Evolutionary conservation across 1,140 invertebrate genomes (phyloP).

Genomic region (Apis cerana): DNA sequence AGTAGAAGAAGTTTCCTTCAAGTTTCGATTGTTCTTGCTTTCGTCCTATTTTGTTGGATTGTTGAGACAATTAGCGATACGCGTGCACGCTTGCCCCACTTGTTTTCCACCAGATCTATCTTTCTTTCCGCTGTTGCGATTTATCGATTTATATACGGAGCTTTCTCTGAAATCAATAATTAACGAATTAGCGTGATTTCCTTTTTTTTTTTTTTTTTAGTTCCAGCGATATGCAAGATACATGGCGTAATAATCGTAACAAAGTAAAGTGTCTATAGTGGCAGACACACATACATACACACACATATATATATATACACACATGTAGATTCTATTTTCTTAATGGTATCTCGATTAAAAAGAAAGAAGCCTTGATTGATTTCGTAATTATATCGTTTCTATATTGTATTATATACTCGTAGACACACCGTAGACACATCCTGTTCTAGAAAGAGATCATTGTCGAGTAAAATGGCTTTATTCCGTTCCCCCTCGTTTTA

Average conservation of each 20-base stretch:
- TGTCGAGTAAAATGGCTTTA: slow-evolving; percentile 19
- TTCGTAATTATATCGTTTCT: slow-evolving; percentile 17
- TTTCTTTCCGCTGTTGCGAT: not conserved
- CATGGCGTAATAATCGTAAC: not conserved
- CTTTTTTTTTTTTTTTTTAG: not conserved
- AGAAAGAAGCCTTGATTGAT: not conserved
- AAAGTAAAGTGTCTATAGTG: not conserved
- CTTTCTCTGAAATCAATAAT: not conserved
- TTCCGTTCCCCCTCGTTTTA: slow-evolving; percentile 13
- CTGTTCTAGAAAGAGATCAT: not conserved
- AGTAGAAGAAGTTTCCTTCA: not conserved
- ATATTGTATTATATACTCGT: not conserved
- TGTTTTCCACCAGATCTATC: not conserved
- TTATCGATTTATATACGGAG: not conserved
- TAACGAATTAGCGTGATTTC: not conserved
- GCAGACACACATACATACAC: not conserved
- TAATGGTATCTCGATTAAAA: not conserved
- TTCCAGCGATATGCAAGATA: slow-evolving; percentile 1
- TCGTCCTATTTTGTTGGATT: not conserved
- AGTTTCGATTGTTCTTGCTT: not conserved
- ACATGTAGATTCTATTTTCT: slow-evolving; percentile 25
- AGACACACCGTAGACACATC: slow-evolving; percentile 6
- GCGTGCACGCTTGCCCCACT: slow-evolving; percentile 21
- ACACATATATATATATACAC: too few relatives aligned
- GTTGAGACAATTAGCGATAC: not conserved